These are phyloP conservation scores for Tiliacea citrago DNA, from an alignment of 2,888 invertebrate genomes.

Conservation along the genomic window DNA sequence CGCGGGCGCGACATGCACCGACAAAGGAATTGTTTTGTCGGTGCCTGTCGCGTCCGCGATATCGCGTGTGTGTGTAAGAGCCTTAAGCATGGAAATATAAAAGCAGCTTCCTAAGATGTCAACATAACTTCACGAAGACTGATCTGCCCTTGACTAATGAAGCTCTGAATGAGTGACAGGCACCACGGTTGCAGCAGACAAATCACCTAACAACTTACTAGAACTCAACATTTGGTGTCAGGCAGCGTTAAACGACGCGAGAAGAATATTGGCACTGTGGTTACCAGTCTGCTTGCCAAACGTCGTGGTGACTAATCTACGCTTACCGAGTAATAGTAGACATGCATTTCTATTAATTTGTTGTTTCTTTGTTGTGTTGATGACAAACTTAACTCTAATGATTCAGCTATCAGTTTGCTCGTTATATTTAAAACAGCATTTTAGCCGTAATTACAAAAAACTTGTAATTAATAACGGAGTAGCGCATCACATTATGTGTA, in stretches of 20 bases:
- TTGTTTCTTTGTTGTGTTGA: constrained; percentile 27
- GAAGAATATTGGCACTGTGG: constrained; percentile 46
- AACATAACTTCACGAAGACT: constrained; percentile 2
- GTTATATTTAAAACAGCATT: constrained; percentile 7
- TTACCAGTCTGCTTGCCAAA: constrained; percentile 39
- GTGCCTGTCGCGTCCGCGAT: no score
- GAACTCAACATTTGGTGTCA: constrained; percentile 12
- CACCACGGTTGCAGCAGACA: background rate
- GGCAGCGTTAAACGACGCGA: constrained; percentile 27
- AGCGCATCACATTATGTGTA: constrained; percentile 43
- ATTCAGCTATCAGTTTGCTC: constrained; percentile 32
- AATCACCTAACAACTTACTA: constrained; percentile 25
- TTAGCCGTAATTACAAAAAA: constrained; percentile 23
- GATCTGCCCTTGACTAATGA: constrained; percentile 8
- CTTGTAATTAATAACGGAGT: constrained; percentile 55
- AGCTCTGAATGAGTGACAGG: background rate
- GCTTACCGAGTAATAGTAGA: constrained; percentile 26
- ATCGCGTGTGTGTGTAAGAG: no score
- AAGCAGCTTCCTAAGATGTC: background rate
- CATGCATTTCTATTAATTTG: constrained; percentile 25
- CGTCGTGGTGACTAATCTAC: constrained; percentile 38
- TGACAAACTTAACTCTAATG: constrained; percentile 20
- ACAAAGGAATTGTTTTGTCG: no score
- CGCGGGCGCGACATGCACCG: no score
- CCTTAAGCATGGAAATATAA: background rate